Percentiles rank a stretch among this genome's conserved stretches.
These are phyloP conservation scores for Dipus sagitta DNA, from an alignment of 2,797 vertebrate genomes.

Conservation along the genomic window DNA sequence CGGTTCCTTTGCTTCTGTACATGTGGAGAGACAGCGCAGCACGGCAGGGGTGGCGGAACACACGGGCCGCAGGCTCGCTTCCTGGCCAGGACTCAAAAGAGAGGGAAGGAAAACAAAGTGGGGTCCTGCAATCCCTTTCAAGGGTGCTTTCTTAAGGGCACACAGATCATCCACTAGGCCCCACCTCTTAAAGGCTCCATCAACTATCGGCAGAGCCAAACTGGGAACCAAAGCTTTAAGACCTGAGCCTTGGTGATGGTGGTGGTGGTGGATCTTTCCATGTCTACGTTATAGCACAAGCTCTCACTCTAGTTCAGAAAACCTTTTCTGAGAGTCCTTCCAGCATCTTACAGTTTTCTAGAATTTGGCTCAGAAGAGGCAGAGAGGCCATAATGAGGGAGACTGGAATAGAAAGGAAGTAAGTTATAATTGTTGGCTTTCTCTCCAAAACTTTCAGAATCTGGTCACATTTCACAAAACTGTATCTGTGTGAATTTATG, in stretches of 20 bases:
- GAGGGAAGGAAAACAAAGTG: not conserved
- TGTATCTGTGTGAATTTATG: not conserved
- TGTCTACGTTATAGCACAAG: not conserved
- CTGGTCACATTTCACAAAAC: not conserved
- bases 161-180: not conserved
- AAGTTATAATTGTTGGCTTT: not conserved
- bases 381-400: not conserved
- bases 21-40: not conserved
- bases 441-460: not conserved
- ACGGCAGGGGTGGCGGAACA: too few species aligned
- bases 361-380: not conserved
- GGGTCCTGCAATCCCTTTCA: not conserved
- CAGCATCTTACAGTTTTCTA: not conserved
- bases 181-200: not conserved
- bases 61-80: too few species aligned
- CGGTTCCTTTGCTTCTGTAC: too few species aligned
- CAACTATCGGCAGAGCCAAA: not conserved
- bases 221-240: not conserved
- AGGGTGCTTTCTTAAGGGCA: too few species aligned
- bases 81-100: too few species aligned
- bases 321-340: not conserved
- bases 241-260: not conserved
- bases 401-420: not conserved
- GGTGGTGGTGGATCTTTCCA: not conserved
- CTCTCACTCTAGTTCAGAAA: not conserved